Percentiles rank a stretch among this genome's conserved stretches.
These are phyloP conservation scores for Noctuana brunneofusca DNA, from an alignment of 2,888 invertebrate genomes.

Conservation along the genomic window DNA sequence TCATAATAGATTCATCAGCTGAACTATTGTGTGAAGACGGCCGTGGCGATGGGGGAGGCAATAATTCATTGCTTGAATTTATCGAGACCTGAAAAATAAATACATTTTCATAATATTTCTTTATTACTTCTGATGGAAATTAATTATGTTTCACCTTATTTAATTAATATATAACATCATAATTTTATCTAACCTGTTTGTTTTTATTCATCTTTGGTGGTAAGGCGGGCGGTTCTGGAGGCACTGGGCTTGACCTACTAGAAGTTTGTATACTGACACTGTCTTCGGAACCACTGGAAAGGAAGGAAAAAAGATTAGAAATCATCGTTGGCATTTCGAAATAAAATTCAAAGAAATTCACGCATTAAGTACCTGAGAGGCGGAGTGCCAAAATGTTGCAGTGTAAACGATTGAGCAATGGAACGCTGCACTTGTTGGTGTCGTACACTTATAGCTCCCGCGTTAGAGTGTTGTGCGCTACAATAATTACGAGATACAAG, in stretches of 20 bases:
- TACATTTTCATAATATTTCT: neutral
- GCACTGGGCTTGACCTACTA: slow-evolving; percentile 77
- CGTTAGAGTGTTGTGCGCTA: slow-evolving; percentile 68
- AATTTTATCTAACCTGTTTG: slow-evolving; percentile 58
- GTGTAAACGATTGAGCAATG: slow-evolving; percentile 74
- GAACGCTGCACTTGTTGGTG: slow-evolving; percentile 73
- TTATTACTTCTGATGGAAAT: neutral
- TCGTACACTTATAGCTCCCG: slow-evolving; percentile 61
- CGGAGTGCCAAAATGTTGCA: slow-evolving; percentile 73
- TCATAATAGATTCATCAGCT: slow-evolving; percentile 64
- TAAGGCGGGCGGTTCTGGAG: slow-evolving; percentile 77
- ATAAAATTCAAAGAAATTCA: neutral
- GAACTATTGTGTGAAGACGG: slow-evolving; percentile 74
- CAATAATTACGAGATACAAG: slow-evolving; percentile 19
- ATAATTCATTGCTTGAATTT: slow-evolving; percentile 70
- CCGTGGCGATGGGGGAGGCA: slow-evolving; percentile 74
- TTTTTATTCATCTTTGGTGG: slow-evolving; percentile 81
- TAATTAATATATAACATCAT: neutral
- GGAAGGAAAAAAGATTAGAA: neutral
- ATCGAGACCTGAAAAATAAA: slow-evolving; percentile 56
- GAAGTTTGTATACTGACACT: slow-evolving; percentile 70
- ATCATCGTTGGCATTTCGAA: neutral
- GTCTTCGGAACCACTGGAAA: slow-evolving; percentile 72
- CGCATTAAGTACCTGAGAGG: slow-evolving; percentile 59
- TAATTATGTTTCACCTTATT: neutral